phyloP scores from a whole-genome alignment of 2,113 vertebrate species.

The Globicephala melas region DNA sequence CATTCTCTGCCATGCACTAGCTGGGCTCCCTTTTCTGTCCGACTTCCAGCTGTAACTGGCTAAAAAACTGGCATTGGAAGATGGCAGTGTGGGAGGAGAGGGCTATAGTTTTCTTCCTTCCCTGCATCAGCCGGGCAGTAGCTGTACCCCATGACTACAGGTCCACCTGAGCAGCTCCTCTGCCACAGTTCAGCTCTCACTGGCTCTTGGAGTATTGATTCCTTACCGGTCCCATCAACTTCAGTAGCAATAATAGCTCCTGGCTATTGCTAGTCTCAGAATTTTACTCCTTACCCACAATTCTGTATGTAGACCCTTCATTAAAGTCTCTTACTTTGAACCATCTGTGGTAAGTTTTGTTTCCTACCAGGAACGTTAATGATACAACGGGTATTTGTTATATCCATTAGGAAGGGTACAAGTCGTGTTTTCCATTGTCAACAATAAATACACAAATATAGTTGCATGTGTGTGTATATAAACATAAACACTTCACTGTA shows the following conservation, averaged over 20 bases:
- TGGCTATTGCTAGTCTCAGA: not conserved
- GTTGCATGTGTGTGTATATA: not conserved
- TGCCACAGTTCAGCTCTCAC: not conserved
- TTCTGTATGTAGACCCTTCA: not conserved
- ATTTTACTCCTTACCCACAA: not conserved
- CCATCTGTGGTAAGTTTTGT: not conserved
- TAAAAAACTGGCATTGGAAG: not conserved
- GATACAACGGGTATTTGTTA: not conserved
- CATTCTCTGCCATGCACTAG: not conserved
- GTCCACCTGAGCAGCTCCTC: not conserved
- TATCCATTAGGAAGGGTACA: not conserved
- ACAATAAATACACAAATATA: not conserved
- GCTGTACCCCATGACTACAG: not conserved
- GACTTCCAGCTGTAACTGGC: not conserved
- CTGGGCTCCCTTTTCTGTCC: not conserved
- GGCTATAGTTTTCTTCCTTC: not conserved
- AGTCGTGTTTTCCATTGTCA: not conserved
- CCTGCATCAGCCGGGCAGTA: no score
- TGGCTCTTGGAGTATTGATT: not conserved
- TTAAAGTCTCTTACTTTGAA: not conserved
- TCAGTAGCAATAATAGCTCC: not conserved
- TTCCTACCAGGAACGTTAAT: not conserved
- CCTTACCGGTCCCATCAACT: not conserved
- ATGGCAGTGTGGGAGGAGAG: not conserved
- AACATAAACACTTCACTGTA: not conserved